These are phyloP conservation scores for Invenusta paracnida DNA, from an alignment of 2,888 invertebrate species.

Conservation along the genomic window DNA sequence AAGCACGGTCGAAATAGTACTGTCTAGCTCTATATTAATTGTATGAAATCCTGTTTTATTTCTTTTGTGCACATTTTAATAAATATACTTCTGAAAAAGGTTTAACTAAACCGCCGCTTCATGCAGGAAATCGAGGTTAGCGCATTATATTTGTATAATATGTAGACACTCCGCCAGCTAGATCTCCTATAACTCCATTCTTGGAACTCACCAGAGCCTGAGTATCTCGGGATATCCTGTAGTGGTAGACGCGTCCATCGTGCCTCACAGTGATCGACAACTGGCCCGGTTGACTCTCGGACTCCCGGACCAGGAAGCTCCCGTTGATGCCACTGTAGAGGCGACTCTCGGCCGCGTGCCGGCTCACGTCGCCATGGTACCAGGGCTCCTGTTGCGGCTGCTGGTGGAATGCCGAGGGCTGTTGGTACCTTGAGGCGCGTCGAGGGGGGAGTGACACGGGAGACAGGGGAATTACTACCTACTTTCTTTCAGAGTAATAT, in stretches of 20 bases:
- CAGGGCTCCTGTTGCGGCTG: constrained; percentile 35
- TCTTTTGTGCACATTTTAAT: too few relatives aligned
- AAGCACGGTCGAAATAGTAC: too few relatives aligned
- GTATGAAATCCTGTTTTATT: too few relatives aligned
- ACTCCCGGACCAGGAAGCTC: constrained; percentile 92
- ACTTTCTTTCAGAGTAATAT: too few relatives aligned
- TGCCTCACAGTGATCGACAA: constrained; percentile 82
- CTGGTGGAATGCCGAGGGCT: background rate
- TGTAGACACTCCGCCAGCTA: too few relatives aligned
- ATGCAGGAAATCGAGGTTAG: too few relatives aligned
- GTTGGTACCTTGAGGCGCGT: background rate
- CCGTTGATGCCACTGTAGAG: constrained; percentile 97
- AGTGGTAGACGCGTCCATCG: constrained; percentile 96
- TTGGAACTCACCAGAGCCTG: constrained; percentile 36
- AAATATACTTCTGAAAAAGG: too few relatives aligned
- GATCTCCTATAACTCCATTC: too few relatives aligned
- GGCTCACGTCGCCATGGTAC: constrained; percentile 85
- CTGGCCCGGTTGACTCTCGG: constrained; percentile 88
- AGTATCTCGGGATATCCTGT: constrained; percentile 68
- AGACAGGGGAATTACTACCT: too few relatives aligned
- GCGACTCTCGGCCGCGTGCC: constrained; percentile 94
- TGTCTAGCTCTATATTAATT: too few relatives aligned
- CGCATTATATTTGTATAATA: too few relatives aligned
- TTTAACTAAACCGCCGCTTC: too few relatives aligned
- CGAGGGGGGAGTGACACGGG: background rate